These are phyloP conservation scores for Parthenolecanium corni DNA, from an alignment of 2,888 invertebrate genomes.

Conservation along the genomic window DNA sequence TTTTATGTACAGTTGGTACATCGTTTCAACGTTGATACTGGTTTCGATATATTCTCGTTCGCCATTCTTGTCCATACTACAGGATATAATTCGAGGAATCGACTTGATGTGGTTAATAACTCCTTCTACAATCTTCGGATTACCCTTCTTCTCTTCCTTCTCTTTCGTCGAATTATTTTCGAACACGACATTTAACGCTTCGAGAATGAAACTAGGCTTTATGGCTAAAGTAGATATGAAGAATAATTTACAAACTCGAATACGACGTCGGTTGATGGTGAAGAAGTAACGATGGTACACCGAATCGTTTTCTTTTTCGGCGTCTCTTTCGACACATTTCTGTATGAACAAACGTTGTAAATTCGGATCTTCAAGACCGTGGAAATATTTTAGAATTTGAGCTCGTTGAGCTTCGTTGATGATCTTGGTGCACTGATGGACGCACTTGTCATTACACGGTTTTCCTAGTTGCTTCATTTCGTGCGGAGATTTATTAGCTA, in stretches of 20 bases:
- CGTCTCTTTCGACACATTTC: slow-evolving; percentile 17
- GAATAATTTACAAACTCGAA: slow-evolving; percentile 25
- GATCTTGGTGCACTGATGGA: slow-evolving; percentile 7
- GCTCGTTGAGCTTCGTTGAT: slow-evolving; percentile 17
- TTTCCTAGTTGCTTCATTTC: slow-evolving; percentile 16
- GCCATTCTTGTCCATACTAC: slow-evolving; percentile 7
- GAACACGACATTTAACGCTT: slow-evolving; percentile 14
- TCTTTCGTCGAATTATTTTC: slow-evolving; percentile 13
- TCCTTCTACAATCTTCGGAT: slow-evolving; percentile 17
- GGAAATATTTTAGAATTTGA: slow-evolving; percentile 24
- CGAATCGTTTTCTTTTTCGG: slow-evolving; percentile 1
- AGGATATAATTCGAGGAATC: slow-evolving; percentile 22
- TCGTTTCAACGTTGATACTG: slow-evolving; percentile 23
- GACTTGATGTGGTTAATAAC: slow-evolving; percentile 28
- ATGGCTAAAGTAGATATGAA: slow-evolving; percentile 20
- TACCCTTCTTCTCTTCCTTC: slow-evolving; percentile 1
- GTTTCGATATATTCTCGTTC: slow-evolving; percentile 17
- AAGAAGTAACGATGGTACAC: slow-evolving; percentile 13
- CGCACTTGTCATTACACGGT: slow-evolving; percentile 13
- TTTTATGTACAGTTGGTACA: slow-evolving; percentile 23
- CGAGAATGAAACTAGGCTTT: slow-evolving; percentile 11
- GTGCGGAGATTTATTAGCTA: neutral
- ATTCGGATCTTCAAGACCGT: slow-evolving; percentile 16
- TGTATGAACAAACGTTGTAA: slow-evolving; percentile 23
- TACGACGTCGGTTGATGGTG: slow-evolving; percentile 21